Evolutionary conservation across 2,888 invertebrate genomes (phyloP).

Genomic region (Clitarchus hookeri): DNA sequence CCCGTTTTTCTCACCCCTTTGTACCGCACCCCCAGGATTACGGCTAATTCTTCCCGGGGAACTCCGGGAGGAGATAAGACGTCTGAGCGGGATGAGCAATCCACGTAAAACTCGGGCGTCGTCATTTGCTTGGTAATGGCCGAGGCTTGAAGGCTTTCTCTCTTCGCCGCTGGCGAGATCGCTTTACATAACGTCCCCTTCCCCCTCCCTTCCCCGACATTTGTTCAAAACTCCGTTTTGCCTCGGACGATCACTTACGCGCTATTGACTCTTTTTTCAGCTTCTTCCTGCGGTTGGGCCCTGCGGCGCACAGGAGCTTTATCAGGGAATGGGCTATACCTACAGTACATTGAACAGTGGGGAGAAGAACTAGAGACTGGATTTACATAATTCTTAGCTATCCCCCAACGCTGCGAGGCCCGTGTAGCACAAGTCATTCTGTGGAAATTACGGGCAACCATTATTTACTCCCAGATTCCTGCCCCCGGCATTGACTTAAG

Average conservation of each 20-base stretch:
- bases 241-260: not conserved
- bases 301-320: not conserved
- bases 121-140: not conserved
- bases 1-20: not conserved
- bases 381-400: not conserved
- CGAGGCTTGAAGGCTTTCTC: not conserved
- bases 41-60: conserved; percentile 7
- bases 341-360: conserved; percentile 9
- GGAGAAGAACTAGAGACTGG: not conserved
- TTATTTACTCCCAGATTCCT: too few species aligned
- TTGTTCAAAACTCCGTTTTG: not conserved
- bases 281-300: not conserved
- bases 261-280: not conserved
- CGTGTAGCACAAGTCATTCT: not conserved
- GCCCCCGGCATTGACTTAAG: too few species aligned
- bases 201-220: too few species aligned
- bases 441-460: not conserved
- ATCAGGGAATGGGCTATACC: not conserved
- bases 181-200: not conserved
- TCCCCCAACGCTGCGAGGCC: not conserved
- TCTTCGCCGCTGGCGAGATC: not conserved
- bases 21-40: not conserved
- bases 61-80: not conserved
- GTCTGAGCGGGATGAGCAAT: not conserved
- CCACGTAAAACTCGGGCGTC: not conserved